Evolutionary conservation across 2,797 vertebrate genomes (phyloP), one percentile per base, ranked within the genome.

Genomic region (Oreochromis grahami): DNA sequence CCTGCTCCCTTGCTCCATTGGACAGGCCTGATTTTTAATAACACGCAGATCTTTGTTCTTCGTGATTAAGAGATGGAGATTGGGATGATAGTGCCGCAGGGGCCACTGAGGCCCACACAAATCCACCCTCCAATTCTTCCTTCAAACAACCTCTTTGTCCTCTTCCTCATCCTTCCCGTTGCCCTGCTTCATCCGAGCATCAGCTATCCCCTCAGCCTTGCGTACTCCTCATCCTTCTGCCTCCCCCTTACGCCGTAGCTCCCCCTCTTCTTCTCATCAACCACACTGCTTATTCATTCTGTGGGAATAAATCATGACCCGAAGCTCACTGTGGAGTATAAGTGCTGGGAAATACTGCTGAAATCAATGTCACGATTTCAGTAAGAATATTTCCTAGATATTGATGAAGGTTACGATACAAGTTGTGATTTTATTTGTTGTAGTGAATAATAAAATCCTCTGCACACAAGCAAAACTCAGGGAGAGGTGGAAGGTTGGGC

Each of bases 61-160:
- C 89, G 87, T 94, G 91, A 94, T 94, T 91, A 94, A 94, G 89
- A 83, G 89, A 87, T 91, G 84, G 76, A 82, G 85, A 94, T 83
- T 80, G 82, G 72, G 79, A 89, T 76, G 86, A 84, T 70, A 29
- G 80, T 36, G 89, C 92, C 84, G 41, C 79, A 51, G 92, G 93
- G 89, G 78, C 83, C 24, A 79, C 58, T 26, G 79, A 88, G 78
- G 84, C 87, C 85, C 87, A 87, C 88, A 87, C 76, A 78, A 79
- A 84, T 51, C 50, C 74, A 15, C 14, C 77, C 56, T 12, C 36
- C 24, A 34, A 77, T 38, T 56, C 38, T 21, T 60, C 83, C 38
- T 60, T 81, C 80, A 26, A 83, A 82, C 70, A 74, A 84, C 70
- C 51, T 81, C 83, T 86, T 21, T 79, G 50, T 79, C 79, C 76